These are phyloP conservation scores for Urocyon cinereoargenteus DNA, from an alignment of 2,797 vertebrate species.

Conservation along the genomic window DNA sequence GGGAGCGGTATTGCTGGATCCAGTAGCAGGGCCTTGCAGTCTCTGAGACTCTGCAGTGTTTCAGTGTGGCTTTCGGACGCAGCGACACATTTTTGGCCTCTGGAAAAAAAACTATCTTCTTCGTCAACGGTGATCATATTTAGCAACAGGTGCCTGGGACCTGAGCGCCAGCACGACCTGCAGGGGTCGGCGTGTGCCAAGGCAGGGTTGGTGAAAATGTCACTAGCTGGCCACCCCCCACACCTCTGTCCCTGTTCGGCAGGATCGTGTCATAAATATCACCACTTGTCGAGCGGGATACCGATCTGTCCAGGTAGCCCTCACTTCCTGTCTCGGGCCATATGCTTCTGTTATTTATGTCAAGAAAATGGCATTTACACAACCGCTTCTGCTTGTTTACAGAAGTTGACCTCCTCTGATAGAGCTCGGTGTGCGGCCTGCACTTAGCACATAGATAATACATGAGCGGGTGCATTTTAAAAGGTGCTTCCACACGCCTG, in stretches of 20 bases:
- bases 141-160: slow-evolving; percentile 71
- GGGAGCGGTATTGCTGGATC: rapidly evolving
- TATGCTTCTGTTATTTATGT: slow-evolving; percentile 96
- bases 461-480: slow-evolving; percentile 91
- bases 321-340: slow-evolving; percentile 93
- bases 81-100: not conserved
- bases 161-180: slow-evolving; percentile 83
- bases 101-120: slow-evolving; percentile 61
- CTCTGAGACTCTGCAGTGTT: rapidly evolving
- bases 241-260: slow-evolving; percentile 89
- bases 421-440: slow-evolving; percentile 90
- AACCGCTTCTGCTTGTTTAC: slow-evolving; percentile 92
- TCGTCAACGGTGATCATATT: slow-evolving; percentile 61
- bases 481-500: slow-evolving; percentile 93
- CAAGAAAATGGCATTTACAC: slow-evolving; percentile 94
- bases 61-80: not conserved
- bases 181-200: slow-evolving; percentile 86
- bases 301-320: slow-evolving; percentile 90
- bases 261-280: slow-evolving; percentile 91
- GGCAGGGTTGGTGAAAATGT: slow-evolving; percentile 91
- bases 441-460: slow-evolving; percentile 94
- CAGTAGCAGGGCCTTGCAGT: not conserved
- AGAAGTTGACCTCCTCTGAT: slow-evolving; percentile 93
- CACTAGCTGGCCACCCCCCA: slow-evolving; percentile 86
- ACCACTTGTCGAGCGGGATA: slow-evolving; percentile 88